Percentiles rank a stretch among this genome's conserved stretches.
Conservation (phyloP, 2,888 invertebrate genomes). For the Netelia virgata region DNA sequence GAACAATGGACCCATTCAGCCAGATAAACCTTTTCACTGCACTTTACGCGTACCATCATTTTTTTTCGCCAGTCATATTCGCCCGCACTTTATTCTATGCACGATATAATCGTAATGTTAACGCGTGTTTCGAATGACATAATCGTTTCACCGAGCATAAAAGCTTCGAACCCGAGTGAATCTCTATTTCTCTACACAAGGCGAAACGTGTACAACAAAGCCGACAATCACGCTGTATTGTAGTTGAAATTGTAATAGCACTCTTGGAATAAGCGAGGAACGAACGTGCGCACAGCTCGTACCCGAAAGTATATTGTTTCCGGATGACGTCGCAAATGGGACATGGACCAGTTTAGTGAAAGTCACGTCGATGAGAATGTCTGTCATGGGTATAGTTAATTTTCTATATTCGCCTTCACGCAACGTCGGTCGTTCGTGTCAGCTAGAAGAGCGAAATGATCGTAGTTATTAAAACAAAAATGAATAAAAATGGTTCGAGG, state of each 20-base stretch:
- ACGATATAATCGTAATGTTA: not conserved
- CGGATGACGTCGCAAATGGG: conserved; percentile 51
- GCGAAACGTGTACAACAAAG: conserved; percentile 31
- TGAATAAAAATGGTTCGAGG: not conserved
- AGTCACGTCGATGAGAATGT: conserved; percentile 24
- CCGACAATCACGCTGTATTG: conserved; percentile 22
- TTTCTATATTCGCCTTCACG: conserved; percentile 9
- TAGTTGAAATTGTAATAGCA: conserved; percentile 36
- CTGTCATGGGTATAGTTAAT: conserved; percentile 16
- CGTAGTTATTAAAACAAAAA: conserved; percentile 4
- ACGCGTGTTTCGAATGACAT: conserved; percentile 13
- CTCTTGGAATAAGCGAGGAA: conserved; percentile 37
- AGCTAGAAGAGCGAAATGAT: not conserved
- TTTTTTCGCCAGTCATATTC: not conserved
- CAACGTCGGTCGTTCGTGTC: conserved; percentile 24
- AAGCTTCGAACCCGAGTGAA: conserved; percentile 31
- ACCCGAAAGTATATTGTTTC: conserved; percentile 54
- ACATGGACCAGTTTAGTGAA: conserved; percentile 42
- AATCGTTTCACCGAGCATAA: conserved; percentile 30
- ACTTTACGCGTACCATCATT: conserved; percentile 3
- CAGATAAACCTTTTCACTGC: not conserved
- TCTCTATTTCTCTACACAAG: conserved; percentile 2
- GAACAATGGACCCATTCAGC: not conserved
- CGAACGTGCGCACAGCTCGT: conserved; percentile 33
- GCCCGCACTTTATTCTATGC: not conserved